Evolutionary conservation across 2,797 vertebrate species (phyloP), one percentile per base, ranked within the genome.

Genomic region (Myotis myotis): DNA sequence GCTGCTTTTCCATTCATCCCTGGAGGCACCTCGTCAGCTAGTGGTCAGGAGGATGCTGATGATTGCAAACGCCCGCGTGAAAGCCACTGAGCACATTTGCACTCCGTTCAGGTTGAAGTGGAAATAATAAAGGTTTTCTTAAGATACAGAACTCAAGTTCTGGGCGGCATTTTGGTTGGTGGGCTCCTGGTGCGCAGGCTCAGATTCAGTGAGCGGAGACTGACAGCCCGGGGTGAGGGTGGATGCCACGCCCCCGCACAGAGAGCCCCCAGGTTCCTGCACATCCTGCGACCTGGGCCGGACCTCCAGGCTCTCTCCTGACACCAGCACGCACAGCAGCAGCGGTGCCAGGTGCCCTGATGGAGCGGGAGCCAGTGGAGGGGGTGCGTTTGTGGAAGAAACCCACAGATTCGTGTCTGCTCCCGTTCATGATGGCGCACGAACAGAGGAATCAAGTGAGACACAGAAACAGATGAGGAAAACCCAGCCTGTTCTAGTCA

Each of bases 11-110:
- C 81, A 75, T 68, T 76, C 49, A 7, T 92, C 95, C 83, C 91
- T 95, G 93, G 85, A 94, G 89, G 71, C 68, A 23, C 68, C 96
- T 93, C 64, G 87, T 93, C 90, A 80, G 28, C 78, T 70, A 64
- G 66, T 38, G 44, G 87, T 62, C 12, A 17, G 25, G 30, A 80
- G 82, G 55, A 62, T n/a, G 87, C 75, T 87, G 92, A 47, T 87
- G 47, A 71, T 76, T 66, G 93, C 78, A 62, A 92, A 93, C 0
- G 70, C 41, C 87, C 33, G 62, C 38, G 10, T 41, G 23, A 62
- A 53, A 44, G 81, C 64, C 11, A 3, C 12, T 0, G 8, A 36
- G 51, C 19, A 11, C 6, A 64, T 92, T 85, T 75, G 71, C 85
- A 91, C 93, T 95, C 76, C 15, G 82, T 85, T 71, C 79, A 41